Evolutionary conservation across 30 jellyfish, hydroid and myxozoan genomes (phyloP), one percentile per base, ranked within the genome.

Genomic region (Turritopsis dohrnii): DNA sequence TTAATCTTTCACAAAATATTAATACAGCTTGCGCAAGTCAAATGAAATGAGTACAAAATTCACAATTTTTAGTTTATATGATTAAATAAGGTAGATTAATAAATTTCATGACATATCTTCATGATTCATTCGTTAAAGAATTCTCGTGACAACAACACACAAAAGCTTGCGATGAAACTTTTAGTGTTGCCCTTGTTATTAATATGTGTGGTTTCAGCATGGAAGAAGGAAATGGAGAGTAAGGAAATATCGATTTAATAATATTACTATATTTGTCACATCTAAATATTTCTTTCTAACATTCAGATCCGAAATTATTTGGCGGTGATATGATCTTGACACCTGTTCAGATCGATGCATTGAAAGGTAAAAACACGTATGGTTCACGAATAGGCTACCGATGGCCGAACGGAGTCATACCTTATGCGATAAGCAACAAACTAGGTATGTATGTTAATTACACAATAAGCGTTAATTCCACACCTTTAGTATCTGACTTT

Each of bases 331-430:
- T 69, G 77, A 69, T 69, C 19, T 69, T 69, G 30, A 7, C 77
- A n/a, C 77, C 77, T 1, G 0, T 8, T 0, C 77, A 69, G 77
- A n/a, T 69, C 9, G 28, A 23, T 0, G 31, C 28, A 19, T 17
- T 69, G 9, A 69, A 69, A 69, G 77, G 30, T 1, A 27, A 27
- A 69, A 69, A 69, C 28, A 27, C 85, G 1, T 77, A 77, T 77
- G 85, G 85, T 0, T 77, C 85, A 29, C 71, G 28, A 8, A 77
- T 29, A 77, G 74, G 85, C 0, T 21, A 60, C 13, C 41, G 85
- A 52, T 77, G 85, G 85, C 85, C 85, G 18, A 77, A 77, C 23
- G 85, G 72, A 77, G 53, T 18, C 19, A 52, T 77, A 1, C 85
- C 85, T 30, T 77, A 77, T 28, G 85, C 18, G 28, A 77, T 77